A percentile compares a stretch with the other conserved stretches of the same genome.
Evolutionary conservation across 2,888 invertebrate species (phyloP).

Genomic region (Protonemura montana): DNA sequence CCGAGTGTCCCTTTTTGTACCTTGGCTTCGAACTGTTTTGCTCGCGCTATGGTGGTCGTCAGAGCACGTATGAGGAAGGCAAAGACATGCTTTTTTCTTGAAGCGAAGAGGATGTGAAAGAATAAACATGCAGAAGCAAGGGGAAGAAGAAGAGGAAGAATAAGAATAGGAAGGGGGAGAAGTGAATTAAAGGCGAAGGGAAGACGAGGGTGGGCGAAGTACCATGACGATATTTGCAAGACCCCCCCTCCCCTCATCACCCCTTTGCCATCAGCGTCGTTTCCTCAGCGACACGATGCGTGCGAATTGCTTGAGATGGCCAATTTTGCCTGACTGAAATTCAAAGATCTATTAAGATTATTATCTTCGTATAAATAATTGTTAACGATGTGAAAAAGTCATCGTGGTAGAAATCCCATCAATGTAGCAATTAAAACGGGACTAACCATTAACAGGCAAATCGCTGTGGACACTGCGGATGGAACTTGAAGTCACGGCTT

Average conservation of each 20-base stretch:
- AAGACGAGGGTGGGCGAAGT: conserved; percentile 39
- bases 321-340: background rate
- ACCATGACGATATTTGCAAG: conserved; percentile 45
- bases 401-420: background rate
- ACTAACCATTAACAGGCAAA: background rate
- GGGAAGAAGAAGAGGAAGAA: conserved; percentile 32
- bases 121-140: conserved; percentile 35
- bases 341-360: background rate
- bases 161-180: conserved; percentile 44
- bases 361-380: background rate
- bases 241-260: background rate
- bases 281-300: background rate
- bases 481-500: background rate
- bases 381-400: conserved; percentile 1
- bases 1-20: background rate
- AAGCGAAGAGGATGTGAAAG: conserved; percentile 15
- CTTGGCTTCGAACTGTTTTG: background rate
- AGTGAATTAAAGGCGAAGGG: conserved; percentile 44
- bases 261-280: background rate
- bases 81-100: background rate
- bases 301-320: background rate
- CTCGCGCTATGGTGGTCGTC: background rate
- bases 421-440: background rate
- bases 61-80: background rate
- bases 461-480: background rate